Base-by-base conservation (phyloP, 2,113 vertebrate genomes). In the Paralichthys olivaceus region DNA sequence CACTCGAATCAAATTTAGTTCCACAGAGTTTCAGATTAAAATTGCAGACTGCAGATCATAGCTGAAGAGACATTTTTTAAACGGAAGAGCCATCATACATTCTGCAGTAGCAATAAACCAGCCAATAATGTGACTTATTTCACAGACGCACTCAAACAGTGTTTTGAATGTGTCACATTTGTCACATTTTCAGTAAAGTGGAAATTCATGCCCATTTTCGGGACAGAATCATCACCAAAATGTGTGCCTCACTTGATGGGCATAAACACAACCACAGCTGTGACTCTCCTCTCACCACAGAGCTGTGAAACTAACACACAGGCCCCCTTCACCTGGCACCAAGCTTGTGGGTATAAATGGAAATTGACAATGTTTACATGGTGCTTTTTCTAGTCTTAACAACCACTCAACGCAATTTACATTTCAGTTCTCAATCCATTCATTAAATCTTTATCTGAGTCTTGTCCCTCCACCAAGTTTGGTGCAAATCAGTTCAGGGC, bases 201-300 rank as follows among this genome's bases (percentile, higher is more conserved):
- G 5, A 67, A 62, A 45, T 53, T 2, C 14, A 19, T 17, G 22
- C 3, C 63, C 4, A 47, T 58, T 53, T 43, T 67, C 11, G 17
- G 45, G 56, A 19, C 23, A 58, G 60, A 86, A 57, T n/a, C 7
- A 71, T n/a, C 0, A 17, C 32, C 54, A 68, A 63, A 40, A 34
- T 34, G 1, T 59, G 22, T 63, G 65, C 43, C n/a, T 65, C 29
- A 47, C 22, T 75, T 71, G 20, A 62, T 71, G 59, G 66, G 56
- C 72, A 72, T 34, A 57, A 80, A 61, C 54, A 79, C 17, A 69
- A 66, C 53, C 55, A 54, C 63, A 72, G 68, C 57, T 75, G 74
- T 72, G 62, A 75, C 29, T 23, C 15, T 68, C 15, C 14, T 71
- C n/a, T 64, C 77, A 34, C 43, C 37, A 57, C 1, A 28, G 22